A percentile compares a stretch with the other conserved stretches of the same genome.
These are phyloP conservation scores for Tetramorium parvispinum DNA, from an alignment of 1,140 invertebrate genomes.

Conservation along the genomic window DNA sequence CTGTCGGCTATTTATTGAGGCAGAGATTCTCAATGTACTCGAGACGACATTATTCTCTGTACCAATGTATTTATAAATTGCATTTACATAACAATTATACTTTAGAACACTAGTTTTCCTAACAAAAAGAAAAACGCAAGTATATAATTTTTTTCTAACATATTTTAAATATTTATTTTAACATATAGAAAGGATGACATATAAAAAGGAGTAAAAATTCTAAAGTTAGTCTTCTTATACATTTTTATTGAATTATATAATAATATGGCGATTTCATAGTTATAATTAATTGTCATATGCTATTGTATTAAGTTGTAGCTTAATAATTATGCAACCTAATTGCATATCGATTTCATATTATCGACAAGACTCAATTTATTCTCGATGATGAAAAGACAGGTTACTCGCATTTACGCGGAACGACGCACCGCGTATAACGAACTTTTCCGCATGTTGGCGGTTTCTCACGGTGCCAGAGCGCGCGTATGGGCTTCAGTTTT, in stretches of 20 bases:
- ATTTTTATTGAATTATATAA: neutral
- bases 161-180: neutral
- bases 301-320: neutral
- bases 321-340: neutral
- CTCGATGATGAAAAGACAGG: neutral
- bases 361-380: neutral
- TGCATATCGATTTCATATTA: neutral
- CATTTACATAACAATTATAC: neutral
- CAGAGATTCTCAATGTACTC: conserved; percentile 65
- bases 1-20: conserved; percentile 62
- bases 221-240: neutral
- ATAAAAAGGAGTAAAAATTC: neutral
- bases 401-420: conserved; percentile 7
- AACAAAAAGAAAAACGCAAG: neutral
- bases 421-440: neutral
- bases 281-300: neutral
- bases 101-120: neutral
- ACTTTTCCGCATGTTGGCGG: conserved; percentile 41
- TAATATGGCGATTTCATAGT: neutral
- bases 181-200: neutral
- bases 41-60: neutral
- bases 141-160: neutral
- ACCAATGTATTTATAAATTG: neutral
- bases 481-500: neutral
- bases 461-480: conserved; percentile 44